Conservation (phyloP, 1,140 invertebrate species). For the Drosophila kohkoa region DNA sequence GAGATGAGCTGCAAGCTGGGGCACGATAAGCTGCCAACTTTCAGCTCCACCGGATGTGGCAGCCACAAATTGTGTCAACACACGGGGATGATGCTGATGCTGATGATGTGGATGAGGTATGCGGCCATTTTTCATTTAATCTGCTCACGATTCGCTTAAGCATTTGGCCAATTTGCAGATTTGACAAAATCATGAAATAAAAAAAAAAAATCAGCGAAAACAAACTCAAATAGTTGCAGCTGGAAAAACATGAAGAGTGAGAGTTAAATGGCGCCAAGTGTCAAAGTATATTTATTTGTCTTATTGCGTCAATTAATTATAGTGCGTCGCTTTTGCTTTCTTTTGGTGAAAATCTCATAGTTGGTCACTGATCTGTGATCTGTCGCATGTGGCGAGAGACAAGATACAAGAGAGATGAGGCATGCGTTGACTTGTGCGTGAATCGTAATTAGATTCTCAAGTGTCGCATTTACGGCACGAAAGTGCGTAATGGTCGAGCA, state of each 20-base stretch:
- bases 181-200: constrained; percentile 13
- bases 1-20: constrained; percentile 45
- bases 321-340: constrained; percentile 43
- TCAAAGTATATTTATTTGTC: constrained; percentile 43
- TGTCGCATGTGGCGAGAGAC: no score
- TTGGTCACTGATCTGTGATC: neutral
- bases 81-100: neutral
- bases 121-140: constrained; percentile 63
- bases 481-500: constrained; percentile 73
- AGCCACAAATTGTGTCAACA: constrained; percentile 49
- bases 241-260: neutral
- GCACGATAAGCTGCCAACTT: constrained; percentile 58
- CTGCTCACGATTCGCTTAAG: constrained; percentile 67
- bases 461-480: constrained; percentile 67
- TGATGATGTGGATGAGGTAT: constrained; percentile 5
- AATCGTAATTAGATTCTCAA: constrained; percentile 68
- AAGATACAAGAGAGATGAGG: neutral
- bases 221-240: constrained; percentile 33
- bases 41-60: constrained; percentile 39
- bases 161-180: constrained; percentile 36
- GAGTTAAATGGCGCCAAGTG: constrained; percentile 36
- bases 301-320: constrained; percentile 48
- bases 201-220: constrained; percentile 1
- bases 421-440: constrained; percentile 12
- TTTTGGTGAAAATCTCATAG: constrained; percentile 41